Conservation (phyloP, 1,140 invertebrate genomes). For the Aphelenchoides besseyi region DNA sequence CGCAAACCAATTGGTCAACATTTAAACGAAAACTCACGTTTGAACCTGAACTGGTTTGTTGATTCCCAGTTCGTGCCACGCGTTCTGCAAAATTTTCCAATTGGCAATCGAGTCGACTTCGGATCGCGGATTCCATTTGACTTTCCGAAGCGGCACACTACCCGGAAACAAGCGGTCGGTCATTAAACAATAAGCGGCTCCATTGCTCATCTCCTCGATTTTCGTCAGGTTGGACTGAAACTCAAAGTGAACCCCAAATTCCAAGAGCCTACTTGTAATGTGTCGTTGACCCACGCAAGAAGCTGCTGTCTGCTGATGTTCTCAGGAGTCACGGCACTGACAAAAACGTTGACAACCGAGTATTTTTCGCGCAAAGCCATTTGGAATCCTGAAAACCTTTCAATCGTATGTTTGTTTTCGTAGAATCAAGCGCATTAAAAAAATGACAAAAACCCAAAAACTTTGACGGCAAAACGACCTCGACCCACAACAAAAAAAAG, state of each 20-base stretch:
- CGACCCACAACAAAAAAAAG: neutral
- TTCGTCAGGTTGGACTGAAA: constrained; percentile 69
- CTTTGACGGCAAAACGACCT: neutral
- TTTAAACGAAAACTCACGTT: too few relatives aligned
- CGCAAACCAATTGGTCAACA: too few relatives aligned
- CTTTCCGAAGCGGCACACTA: constrained; percentile 82
- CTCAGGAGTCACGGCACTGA: constrained; percentile 85
- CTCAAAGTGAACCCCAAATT: constrained; percentile 10
- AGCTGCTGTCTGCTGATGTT: constrained; percentile 97
- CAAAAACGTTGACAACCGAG: constrained; percentile 42
- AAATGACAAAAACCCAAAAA: too few relatives aligned
- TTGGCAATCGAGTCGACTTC: constrained; percentile 99
- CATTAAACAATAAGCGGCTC: constrained; percentile 73
- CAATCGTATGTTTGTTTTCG: too few relatives aligned
- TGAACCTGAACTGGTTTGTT: constrained; percentile 18
- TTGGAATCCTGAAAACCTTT: neutral
- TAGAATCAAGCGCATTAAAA: too few relatives aligned
- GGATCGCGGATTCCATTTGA: constrained; percentile 95
- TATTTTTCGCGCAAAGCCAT: constrained; percentile 15
- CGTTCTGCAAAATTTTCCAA: constrained; percentile 95
- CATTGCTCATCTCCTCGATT: constrained; percentile 93
- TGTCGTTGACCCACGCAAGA: constrained; percentile 96
- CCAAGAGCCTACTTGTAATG: constrained; percentile 70
- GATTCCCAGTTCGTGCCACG: constrained; percentile 89
- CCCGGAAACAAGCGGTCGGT: constrained; percentile 97